Evolutionary conservation across 2,888 invertebrate genomes (phyloP).

Genomic region (Quadriops clusia): DNA sequence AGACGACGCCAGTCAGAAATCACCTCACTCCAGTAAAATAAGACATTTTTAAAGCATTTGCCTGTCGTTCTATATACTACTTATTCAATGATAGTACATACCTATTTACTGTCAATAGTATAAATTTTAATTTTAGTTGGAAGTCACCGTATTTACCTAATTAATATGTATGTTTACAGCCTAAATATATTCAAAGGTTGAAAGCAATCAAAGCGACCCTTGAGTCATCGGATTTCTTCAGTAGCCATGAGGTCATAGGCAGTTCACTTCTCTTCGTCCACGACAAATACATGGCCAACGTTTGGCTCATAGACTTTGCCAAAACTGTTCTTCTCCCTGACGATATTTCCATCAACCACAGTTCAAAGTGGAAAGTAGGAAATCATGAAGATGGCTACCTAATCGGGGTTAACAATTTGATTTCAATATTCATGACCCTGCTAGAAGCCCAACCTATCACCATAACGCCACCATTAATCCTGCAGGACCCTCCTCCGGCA

Average conservation of each 20-base stretch:
- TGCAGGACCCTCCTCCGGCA: conserved; percentile 28
- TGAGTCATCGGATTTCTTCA: conserved; percentile 80
- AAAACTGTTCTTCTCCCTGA: conserved; percentile 79
- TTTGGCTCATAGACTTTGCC: conserved; percentile 98
- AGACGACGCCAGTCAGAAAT: too few relatives aligned
- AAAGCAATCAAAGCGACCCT: conserved; percentile 73
- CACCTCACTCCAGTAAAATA: too few relatives aligned
- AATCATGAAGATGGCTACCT: conserved; percentile 95
- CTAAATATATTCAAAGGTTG: conserved; percentile 73
- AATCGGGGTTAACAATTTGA: conserved; percentile 81
- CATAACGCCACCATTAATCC: conserved; percentile 29
- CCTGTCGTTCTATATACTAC: too few relatives aligned
- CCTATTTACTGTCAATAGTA: too few relatives aligned
- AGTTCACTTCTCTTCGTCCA: conserved; percentile 92
- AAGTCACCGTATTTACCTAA: too few relatives aligned
- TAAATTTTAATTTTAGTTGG: too few relatives aligned
- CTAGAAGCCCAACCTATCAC: conserved; percentile 35
- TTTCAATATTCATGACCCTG: conserved; percentile 67
- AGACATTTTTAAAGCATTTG: too few relatives aligned
- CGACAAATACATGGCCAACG: conserved; percentile 74
- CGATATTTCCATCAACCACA: conserved; percentile 63
- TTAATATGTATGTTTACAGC: conserved; percentile 42
- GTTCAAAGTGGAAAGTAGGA: conserved; percentile 80
- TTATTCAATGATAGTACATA: too few relatives aligned
- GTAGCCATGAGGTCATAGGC: conserved; percentile 85